Evolutionary conservation across 1,140 invertebrate genomes (phyloP), one percentile per base, ranked within the genome.

Genomic region (Drosophila tristis): DNA sequence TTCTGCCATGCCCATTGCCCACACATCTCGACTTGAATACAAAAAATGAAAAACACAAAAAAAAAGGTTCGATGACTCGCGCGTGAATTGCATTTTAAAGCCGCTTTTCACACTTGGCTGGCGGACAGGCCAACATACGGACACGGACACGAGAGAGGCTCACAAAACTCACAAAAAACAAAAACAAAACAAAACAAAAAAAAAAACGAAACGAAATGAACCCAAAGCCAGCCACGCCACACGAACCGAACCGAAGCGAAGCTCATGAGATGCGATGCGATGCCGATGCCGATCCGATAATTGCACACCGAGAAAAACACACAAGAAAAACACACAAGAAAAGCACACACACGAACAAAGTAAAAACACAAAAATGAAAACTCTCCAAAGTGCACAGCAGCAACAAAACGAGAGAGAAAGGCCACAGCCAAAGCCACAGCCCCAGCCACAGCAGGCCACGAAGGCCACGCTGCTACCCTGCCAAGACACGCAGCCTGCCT

Each of bases 41-140:
- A 20, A 20, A 20, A 20, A 13, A 26, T n/a, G n/a, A 6, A 5
- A 45, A 53, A 25, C 4, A 23, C 11, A 8, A 31, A 4, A 9
- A 11, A 64, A 64, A 50, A 29, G 39, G 72, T 75, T 75, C 72
- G 49, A 75, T 55, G 72, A 75, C 72, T 74, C 59, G 35, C 26
- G 47, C 61, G 72, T 75, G 72, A 75, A 55, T 75, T 74, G 72
- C 72, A 74, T 74, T 74, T 66, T 39, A 39, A 47, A 74, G 51
- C 31, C 26, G 47, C 61, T 39, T 15, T 53, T 39, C 31, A 26
- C 42, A 35, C 35, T 43, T 26, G 23, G 35, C 29, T 49, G 48
- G 42, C 7, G 6, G 11, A 23, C 35, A 23, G 29, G 29, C 29
- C 29, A 31, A 31, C 29, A 31, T 8, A 60, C 6, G 9, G 11